phyloP scores from a whole-genome alignment of 2,888 invertebrate genomes.

The Tachina lurida region DNA sequence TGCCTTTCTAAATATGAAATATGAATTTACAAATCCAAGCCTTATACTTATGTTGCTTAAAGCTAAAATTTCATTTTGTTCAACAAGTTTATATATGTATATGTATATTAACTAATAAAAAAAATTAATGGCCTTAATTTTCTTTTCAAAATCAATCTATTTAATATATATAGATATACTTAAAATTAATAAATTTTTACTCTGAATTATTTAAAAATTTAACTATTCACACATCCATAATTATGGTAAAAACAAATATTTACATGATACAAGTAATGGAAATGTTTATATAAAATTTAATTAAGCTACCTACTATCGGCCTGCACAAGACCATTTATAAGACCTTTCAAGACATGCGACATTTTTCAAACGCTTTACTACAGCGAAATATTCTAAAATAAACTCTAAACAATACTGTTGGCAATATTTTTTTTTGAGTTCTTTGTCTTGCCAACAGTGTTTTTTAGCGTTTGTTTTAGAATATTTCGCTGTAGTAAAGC shows the following conservation, averaged over 20 bases:
- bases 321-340: no score
- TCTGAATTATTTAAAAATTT: slow-evolving; percentile 6
- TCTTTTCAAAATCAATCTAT: slow-evolving; percentile 39
- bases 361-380: no score
- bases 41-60: slow-evolving; percentile 14
- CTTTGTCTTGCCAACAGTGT: no score
- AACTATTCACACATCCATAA: slow-evolving; percentile 13
- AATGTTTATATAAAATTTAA: slow-evolving; percentile 25
- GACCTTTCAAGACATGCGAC: no score
- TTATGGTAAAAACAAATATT: neutral
- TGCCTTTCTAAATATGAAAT: neutral
- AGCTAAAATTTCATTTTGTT: slow-evolving; percentile 34
- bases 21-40: slow-evolving; percentile 6
- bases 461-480: no score
- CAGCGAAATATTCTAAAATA: no score
- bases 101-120: neutral
- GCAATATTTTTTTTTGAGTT: no score
- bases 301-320: no score
- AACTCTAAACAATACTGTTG: no score
- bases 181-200: slow-evolving; percentile 21
- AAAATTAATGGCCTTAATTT: slow-evolving; percentile 58
- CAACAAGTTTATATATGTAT: slow-evolving; percentile 35
- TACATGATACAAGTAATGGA: slow-evolving; percentile 14
- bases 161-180: slow-evolving; percentile 17
- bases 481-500: no score